phyloP scores from a whole-genome alignment of 2,797 vertebrate species.

The Apogon hyalosoma region DNA sequence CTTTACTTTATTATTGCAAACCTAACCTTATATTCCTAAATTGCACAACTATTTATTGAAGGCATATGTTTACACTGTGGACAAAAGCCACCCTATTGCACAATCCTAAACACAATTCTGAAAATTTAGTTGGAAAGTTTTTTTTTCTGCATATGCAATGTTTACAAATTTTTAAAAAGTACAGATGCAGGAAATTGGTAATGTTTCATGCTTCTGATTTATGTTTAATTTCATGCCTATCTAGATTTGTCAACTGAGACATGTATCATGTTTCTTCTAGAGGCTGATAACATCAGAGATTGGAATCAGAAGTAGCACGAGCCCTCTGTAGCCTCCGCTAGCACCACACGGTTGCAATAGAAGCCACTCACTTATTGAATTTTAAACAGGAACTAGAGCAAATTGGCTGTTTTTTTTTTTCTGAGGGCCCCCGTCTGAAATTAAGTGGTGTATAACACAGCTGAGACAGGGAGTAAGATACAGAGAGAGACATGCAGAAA shows the following conservation, averaged over 20 bases:
- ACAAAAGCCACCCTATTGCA: conserved; percentile 9
- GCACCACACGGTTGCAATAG: conserved; percentile 66
- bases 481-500: conserved; percentile 55
- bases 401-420: conserved; percentile 66
- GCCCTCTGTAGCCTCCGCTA: conserved; percentile 58
- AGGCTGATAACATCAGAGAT: conserved; percentile 77
- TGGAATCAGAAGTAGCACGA: conserved; percentile 68
- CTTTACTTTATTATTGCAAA: neutral
- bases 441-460: conserved; percentile 53
- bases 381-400: conserved; percentile 78
- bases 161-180: conserved; percentile 53
- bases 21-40: neutral
- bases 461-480: conserved; percentile 34
- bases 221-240: conserved; percentile 76
- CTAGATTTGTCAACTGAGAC: conserved; percentile 70
- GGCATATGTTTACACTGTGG: neutral
- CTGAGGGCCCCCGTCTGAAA: conserved; percentile 55
- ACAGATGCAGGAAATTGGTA: conserved; percentile 56
- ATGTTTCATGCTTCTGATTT: conserved; percentile 66
- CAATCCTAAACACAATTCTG: neutral
- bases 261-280: conserved; percentile 69
- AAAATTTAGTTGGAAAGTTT: conserved; percentile 2
- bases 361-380: conserved; percentile 78
- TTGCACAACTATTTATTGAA: too few relatives aligned
- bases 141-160: conserved; percentile 30